Evolutionary conservation across 2,888 invertebrate species (phyloP), one percentile per base, ranked within the genome.

Genomic region (Macrosiphum euphorbiae): DNA sequence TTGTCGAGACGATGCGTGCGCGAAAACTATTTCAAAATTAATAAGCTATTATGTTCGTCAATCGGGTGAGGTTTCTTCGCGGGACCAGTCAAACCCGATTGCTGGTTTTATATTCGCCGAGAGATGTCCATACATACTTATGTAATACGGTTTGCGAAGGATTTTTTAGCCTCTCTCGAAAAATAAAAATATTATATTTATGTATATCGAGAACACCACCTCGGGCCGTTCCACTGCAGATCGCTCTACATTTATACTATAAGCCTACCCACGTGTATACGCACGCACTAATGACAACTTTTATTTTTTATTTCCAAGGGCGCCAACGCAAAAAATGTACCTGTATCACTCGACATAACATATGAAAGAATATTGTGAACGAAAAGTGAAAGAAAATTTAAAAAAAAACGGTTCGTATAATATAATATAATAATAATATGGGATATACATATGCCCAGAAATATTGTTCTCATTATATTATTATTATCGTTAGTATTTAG

Each of bases 281-380:
- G 47, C 47, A 61, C 47, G 67, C 78, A 67, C 88, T 94, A 90
- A 94, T 94, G 93, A 94, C 90, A 86, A 94, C 94, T 94, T 94
- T 94, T 93, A 89, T 89, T 93, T 93, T 67, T 91, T 41, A 28
- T 88, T 90, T 44, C 90, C 94, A 94, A 94, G 94, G 94, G 85
- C 94, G 86, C 90, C 90, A 90, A 94, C 94, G 94, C 94, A 90
- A 90, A 92, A 58, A 94, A 94, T 94, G 93, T 90, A 58, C 85
- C 58, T 90, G 92, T 41, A 67, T 35, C 26, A 41, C 85, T 86
- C 85, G 85, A 85, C 90, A 94, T 86, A 94, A 94, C 86, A 58
- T 28, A 44, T 92, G 89, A 93, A 61, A 94, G 50, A 58, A 61
- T 89, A 55, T 52, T 67, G 94, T 90, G 89, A 85, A 87, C 85